These are phyloP conservation scores for Sphaeramia orbicularis DNA, from an alignment of 2,797 vertebrate genomes.

Conservation along the genomic window DNA sequence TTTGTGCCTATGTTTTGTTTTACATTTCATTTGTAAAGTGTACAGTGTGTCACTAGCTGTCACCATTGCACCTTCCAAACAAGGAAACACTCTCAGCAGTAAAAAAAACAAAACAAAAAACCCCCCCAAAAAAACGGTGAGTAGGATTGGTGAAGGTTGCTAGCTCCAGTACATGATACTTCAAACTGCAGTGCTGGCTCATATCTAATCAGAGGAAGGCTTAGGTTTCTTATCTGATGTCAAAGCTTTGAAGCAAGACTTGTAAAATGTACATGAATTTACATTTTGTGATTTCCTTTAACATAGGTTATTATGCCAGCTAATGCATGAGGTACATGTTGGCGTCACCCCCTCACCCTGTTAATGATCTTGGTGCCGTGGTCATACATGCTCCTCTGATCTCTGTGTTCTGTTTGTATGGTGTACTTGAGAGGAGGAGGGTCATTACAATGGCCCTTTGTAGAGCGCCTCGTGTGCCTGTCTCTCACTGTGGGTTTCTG, in stretches of 20 bases:
- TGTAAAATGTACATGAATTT: slow-evolving; percentile 37
- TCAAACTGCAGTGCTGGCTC: slow-evolving; percentile 27
- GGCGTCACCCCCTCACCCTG: slow-evolving; percentile 1
- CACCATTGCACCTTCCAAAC: slow-evolving; percentile 2
- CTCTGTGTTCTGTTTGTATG: slow-evolving; percentile 69
- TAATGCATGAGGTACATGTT: slow-evolving; percentile 19
- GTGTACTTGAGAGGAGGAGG: slow-evolving; percentile 61
- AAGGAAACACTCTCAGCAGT: slow-evolving; percentile 11
- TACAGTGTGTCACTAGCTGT: not conserved
- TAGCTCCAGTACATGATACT: slow-evolving; percentile 11
- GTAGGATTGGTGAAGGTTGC: slow-evolving; percentile 47
- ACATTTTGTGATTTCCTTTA: slow-evolving; percentile 24
- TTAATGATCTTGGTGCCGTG: slow-evolving; percentile 53
- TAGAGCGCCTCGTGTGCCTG: slow-evolving; percentile 62
- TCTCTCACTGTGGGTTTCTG: slow-evolving; percentile 76
- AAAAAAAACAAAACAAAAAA: slow-evolving; percentile 20
- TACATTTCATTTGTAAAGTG: not conserved
- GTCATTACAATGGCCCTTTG: slow-evolving; percentile 80
- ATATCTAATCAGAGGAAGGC: slow-evolving; percentile 51
- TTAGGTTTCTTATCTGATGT: slow-evolving; percentile 55
- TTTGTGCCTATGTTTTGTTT: slow-evolving; percentile 10
- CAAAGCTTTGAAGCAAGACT: slow-evolving; percentile 16
- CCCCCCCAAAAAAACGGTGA: slow-evolving; percentile 25
- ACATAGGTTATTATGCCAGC: not conserved
- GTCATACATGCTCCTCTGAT: slow-evolving; percentile 64